Conservation (phyloP, 2,797 vertebrate genomes). For the Holocentrus rufus region DNA sequence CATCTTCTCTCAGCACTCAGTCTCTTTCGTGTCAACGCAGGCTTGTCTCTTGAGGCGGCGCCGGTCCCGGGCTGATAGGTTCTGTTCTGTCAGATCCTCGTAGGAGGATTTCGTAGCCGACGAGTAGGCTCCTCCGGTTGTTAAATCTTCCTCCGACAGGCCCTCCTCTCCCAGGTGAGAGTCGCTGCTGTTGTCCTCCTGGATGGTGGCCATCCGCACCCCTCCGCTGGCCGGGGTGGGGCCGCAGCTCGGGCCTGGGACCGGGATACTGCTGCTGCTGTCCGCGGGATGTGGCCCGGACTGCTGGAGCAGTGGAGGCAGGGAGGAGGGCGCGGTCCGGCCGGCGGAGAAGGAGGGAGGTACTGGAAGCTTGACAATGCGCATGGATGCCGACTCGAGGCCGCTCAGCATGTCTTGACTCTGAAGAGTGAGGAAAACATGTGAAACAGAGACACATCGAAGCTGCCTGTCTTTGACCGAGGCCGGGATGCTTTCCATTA, state of each 20-base stretch:
- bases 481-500: conserved; percentile 57
- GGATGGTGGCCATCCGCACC: conserved; percentile 94
- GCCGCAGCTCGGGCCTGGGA: conserved; percentile 68
- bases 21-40: conserved; percentile 93
- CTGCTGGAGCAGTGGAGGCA: conserved; percentile 56
- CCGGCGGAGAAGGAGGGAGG: conserved; percentile 60
- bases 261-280: conserved; percentile 65
- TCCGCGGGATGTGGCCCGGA: conserved; percentile 39
- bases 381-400: conserved; percentile 86
- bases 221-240: conserved; percentile 76
- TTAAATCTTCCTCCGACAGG: conserved; percentile 87
- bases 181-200: conserved; percentile 94
- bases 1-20: conserved; percentile 86
- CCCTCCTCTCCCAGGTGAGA: conserved; percentile 88
- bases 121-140: conserved; percentile 85
- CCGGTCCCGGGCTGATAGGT: conserved; percentile 81
- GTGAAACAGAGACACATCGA: conserved; percentile 22
- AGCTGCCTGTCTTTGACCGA: conserved; percentile 36
- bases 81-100: conserved; percentile 93
- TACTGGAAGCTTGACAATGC: conserved; percentile 85
- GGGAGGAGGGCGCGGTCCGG: conserved; percentile 67
- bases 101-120: conserved; percentile 92
- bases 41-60: conserved; percentile 91
- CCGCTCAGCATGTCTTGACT: conserved; percentile 91
- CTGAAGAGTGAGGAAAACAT: conserved; percentile 72